Evolutionary conservation across 2,797 vertebrate species (phyloP).

Genomic region (Pagetopsis macropterus): DNA sequence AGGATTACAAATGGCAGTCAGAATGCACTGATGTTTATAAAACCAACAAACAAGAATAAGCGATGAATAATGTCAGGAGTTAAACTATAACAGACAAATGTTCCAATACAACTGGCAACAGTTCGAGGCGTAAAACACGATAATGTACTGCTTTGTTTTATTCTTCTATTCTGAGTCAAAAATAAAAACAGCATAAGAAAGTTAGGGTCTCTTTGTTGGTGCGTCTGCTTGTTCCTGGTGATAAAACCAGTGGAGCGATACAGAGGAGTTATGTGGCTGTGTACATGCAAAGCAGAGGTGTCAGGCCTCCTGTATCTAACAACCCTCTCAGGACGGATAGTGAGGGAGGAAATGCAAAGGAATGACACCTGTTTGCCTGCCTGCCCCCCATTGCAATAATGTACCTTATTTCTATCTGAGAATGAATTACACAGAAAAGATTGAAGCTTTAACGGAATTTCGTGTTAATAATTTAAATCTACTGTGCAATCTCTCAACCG

Average conservation of each 20-base stretch:
- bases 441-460: slow-evolving; percentile 57
- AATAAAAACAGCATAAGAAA: slow-evolving; percentile 8
- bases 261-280: slow-evolving; percentile 33
- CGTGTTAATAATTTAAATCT: slow-evolving; percentile 65
- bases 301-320: slow-evolving; percentile 6
- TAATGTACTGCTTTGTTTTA: slow-evolving; percentile 15
- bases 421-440: slow-evolving; percentile 60
- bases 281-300: slow-evolving; percentile 44
- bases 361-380: slow-evolving; percentile 37
- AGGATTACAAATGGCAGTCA: slow-evolving; percentile 7
- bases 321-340: slow-evolving; percentile 3
- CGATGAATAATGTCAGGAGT: slow-evolving; percentile 19
- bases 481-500: slow-evolving; percentile 41
- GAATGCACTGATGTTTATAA: slow-evolving; percentile 8
- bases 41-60: slow-evolving; percentile 6
- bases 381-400: slow-evolving; percentile 17
- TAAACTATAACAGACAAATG: slow-evolving; percentile 12
- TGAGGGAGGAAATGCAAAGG: slow-evolving; percentile 6
- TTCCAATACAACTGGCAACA: neutral
- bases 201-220: slow-evolving; percentile 13
- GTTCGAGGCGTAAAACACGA: neutral
- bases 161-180: neutral
- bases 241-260: slow-evolving; percentile 45
- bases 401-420: slow-evolving; percentile 49
- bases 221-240: slow-evolving; percentile 33